Base-by-base conservation (phyloP, 2,888 invertebrate species). In the Sylvicola fuscatus region DNA sequence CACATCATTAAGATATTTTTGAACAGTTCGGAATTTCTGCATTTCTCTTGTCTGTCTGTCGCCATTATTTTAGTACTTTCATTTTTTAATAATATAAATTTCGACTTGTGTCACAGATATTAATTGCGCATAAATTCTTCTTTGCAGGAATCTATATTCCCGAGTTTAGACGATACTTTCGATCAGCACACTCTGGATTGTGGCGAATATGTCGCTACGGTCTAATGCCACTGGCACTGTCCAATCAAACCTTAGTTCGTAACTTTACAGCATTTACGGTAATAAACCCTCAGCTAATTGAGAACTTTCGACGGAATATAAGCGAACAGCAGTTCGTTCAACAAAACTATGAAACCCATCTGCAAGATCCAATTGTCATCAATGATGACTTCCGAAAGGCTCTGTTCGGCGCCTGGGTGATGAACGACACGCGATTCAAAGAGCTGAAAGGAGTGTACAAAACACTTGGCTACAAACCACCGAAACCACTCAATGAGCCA, bases 161-260 rank as follows among this genome's bases (percentile, higher is more conserved):
- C 1, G 56, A 60, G 34, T 66, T 63, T 16, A 60, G 64, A 8
- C 53, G 68, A 37, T 72, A 67, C 46, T 70, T 79, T 37, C 54
- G 76, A 48, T 66, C 64, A 46, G 76, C 76, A 43, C 65, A 78
- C 46, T 69, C 73, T 3, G 80, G 81, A 1, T 56, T 81, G 6
- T 80, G 78, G 77, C 64, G 54, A 3, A 52, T 54, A 40, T 59
- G 59, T 39, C 52, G 59, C 11, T 49, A 52, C 14, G 54, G 53
- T 14, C 46, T 51, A 28, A 49, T 49, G 15, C 58, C 58, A 4
- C 50, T 50, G 45, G 52, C 62, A 42, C 51, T 64, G 48, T 58
- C 63, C 52, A 65, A 60, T 57, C 61, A 60, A 38, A 48, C 62
- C 56, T 66, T 66, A 44, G 67, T 66, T 35, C 50, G 60, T 38